phyloP scores from a whole-genome alignment of 1,140 invertebrate species.

The Trachymyrmex cornetzi region DNA sequence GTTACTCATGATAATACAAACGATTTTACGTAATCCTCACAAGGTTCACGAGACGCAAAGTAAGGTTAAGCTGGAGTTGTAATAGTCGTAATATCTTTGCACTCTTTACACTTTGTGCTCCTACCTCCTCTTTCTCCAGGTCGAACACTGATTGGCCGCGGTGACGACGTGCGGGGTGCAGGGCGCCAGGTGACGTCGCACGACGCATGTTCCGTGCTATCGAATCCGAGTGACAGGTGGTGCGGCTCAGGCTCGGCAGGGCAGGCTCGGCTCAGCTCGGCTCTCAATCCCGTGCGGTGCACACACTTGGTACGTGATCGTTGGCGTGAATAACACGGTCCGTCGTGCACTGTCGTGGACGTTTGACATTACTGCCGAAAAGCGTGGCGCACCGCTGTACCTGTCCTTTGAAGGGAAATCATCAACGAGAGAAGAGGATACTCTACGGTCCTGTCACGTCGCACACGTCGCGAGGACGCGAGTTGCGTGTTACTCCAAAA shows the following conservation, averaged over 20 bases:
- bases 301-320: slow-evolving; percentile 62
- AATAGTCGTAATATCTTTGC: neutral
- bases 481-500: neutral
- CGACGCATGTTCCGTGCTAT: slow-evolving; percentile 84
- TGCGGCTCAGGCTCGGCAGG: slow-evolving; percentile 62
- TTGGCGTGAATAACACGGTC: slow-evolving; percentile 25
- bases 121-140: neutral
- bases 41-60: neutral
- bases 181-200: slow-evolving; percentile 70
- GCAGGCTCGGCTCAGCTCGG: neutral
- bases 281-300: neutral
- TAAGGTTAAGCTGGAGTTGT: slow-evolving; percentile 23
- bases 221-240: slow-evolving; percentile 86
- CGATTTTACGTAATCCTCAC: neutral
- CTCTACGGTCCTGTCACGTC: neutral
- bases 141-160: slow-evolving; percentile 15
- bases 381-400: neutral
- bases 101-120: neutral
- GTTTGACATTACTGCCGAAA: neutral
- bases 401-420: neutral
- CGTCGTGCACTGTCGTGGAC: neutral
- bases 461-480: neutral
- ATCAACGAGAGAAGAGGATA: neutral
- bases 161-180: neutral
- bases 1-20: neutral